Conservation (phyloP, 2,888 invertebrate genomes). For the Acleris emargana region DNA sequence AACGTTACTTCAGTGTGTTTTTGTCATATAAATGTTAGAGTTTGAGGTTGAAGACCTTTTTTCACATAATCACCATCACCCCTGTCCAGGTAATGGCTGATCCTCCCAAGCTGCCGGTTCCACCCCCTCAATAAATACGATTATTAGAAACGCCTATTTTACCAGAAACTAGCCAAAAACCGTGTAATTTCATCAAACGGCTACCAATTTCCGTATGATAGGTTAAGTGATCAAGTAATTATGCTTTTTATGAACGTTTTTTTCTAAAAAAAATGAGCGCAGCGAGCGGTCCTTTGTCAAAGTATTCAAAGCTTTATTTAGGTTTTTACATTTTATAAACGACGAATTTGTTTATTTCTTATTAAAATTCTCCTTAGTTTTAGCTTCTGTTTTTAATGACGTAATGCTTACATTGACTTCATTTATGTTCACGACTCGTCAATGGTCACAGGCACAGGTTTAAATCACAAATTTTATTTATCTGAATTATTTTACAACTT, state of each 20-base stretch:
- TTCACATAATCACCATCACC: constrained; percentile 18
- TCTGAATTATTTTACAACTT: too few relatives aligned
- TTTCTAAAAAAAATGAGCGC: background rate
- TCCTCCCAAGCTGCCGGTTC: constrained; percentile 57
- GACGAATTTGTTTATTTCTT: too few relatives aligned
- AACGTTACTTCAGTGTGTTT: too few relatives aligned
- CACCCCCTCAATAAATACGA: constrained; percentile 58
- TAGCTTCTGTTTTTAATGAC: too few relatives aligned
- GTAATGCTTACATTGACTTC: too few relatives aligned
- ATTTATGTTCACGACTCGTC: too few relatives aligned
- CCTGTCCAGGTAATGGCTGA: constrained; percentile 42
- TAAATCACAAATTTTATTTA: too few relatives aligned
- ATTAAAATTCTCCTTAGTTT: too few relatives aligned
- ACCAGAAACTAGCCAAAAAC: constrained; percentile 56
- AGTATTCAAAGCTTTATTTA: too few relatives aligned
- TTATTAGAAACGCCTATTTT: constrained; percentile 71
- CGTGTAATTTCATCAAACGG: constrained; percentile 73
- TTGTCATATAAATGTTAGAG: background rate
- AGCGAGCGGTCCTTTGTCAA: too few relatives aligned
- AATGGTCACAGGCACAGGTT: too few relatives aligned
- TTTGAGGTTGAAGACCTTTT: constrained; percentile 12
- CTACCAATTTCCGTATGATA: constrained; percentile 67
- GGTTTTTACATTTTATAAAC: too few relatives aligned
- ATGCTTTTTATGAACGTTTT: background rate
- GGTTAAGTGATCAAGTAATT: constrained; percentile 39